Conservation (phyloP, 2,113 vertebrate genomes). For the Meleagris gallopavo region DNA sequence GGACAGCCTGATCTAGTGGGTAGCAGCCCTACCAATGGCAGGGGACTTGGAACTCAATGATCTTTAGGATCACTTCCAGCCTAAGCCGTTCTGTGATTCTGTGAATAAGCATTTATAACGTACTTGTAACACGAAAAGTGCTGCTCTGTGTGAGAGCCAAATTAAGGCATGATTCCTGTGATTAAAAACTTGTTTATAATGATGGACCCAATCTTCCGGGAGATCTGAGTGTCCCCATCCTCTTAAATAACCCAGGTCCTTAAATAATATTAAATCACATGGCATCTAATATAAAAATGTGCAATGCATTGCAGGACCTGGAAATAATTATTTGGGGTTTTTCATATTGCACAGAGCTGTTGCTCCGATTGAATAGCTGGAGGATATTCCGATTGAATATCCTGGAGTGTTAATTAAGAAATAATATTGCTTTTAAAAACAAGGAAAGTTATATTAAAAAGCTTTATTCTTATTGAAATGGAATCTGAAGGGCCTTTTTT, state of each 20-base stretch:
- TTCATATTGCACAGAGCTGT: neutral
- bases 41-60: too few relatives aligned
- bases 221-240: neutral
- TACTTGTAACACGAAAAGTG: neutral
- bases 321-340: neutral
- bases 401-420: neutral
- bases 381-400: too few relatives aligned
- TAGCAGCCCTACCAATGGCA: too few relatives aligned
- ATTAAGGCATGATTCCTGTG: neutral
- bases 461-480: neutral
- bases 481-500: neutral
- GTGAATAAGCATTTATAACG: neutral
- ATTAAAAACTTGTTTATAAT: neutral
- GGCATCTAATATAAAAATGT: neutral
- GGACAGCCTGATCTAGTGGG: too few relatives aligned
- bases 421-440: neutral
- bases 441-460: neutral
- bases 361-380: neutral
- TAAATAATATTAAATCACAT: neutral
- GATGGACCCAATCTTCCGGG: fast-evolving
- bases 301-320: neutral
- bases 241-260: neutral
- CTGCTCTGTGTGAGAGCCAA: neutral
- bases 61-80: too few relatives aligned
- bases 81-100: too few relatives aligned